phyloP scores from a whole-genome alignment of 1,140 invertebrate species.

The Bombus impatiens region DNA sequence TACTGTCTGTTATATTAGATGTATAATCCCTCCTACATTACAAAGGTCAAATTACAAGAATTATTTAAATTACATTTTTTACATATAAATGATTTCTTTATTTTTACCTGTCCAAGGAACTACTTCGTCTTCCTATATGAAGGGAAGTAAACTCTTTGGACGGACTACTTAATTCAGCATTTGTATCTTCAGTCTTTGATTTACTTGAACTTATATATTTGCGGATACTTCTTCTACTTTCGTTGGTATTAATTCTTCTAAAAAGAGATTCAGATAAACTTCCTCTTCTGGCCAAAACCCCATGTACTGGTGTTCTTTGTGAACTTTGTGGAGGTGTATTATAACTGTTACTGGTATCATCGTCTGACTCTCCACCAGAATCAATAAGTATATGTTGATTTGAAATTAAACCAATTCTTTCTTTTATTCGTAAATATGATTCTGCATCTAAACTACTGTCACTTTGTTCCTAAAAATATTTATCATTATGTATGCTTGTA shows the following conservation, averaged over 20 bases:
- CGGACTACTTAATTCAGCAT: slow-evolving; percentile 69
- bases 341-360: slow-evolving; percentile 73
- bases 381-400: slow-evolving; percentile 67
- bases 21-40: slow-evolving; percentile 63
- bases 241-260: slow-evolving; percentile 67
- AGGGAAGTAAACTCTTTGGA: slow-evolving; percentile 68
- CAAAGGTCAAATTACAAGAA: neutral
- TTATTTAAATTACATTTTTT: neutral
- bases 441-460: slow-evolving; percentile 84
- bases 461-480: slow-evolving; percentile 66
- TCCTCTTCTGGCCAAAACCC: slow-evolving; percentile 63
- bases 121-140: slow-evolving; percentile 70
- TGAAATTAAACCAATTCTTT: slow-evolving; percentile 75
- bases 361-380: slow-evolving; percentile 72
- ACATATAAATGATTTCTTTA: slow-evolving; percentile 8
- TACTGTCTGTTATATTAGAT: slow-evolving; percentile 72
- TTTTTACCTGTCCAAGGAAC: slow-evolving; percentile 70
- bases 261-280: slow-evolving; percentile 73
- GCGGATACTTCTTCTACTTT: slow-evolving; percentile 68
- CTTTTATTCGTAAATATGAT: slow-evolving; percentile 86
- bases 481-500: slow-evolving; percentile 10
- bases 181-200: slow-evolving; percentile 65
- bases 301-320: slow-evolving; percentile 72
- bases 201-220: slow-evolving; percentile 68
- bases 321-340: slow-evolving; percentile 73